Base-by-base conservation (phyloP, 2,113 vertebrate species). In the Syngnathus typhle region DNA sequence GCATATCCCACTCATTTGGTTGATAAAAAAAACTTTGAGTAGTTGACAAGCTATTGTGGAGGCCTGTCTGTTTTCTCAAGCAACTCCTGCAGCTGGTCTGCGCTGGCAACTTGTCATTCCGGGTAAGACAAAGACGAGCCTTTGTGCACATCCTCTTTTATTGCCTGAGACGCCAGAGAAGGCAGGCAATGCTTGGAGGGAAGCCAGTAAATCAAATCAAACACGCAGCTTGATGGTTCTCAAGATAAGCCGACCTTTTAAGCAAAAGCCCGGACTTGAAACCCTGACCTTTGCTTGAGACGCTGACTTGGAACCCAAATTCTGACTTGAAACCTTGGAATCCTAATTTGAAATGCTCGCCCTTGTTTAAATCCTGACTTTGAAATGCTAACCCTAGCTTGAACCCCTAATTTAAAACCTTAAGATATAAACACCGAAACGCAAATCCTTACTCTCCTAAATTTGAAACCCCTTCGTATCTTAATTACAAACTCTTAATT, bases 181-280 rank as follows among this genome's bases (percentile, higher is more conserved):
- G 64, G 54, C 21, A 37, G 66, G 69, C 47, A 65, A 73, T 8
- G 74, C 78, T 77, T 80, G 71, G 70, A 74, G 36, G 60, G 56
- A 72, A 74, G 56, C 71, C 69, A 79, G 64, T 70, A 61, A 68
- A 84, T 79, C 41, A 60, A 59, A 80, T 73, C 70, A 38, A 70
- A 72, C 61, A 73, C 74, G 77, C 67, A 70, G 79, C 76, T 71
- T 85, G 83, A 84, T 84, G 74, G 82, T 83, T 86, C 76, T 82
- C 73, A 79, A 82, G 75, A 82, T 74, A 79, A 68, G 60, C 68
- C 69, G 67, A 67, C 67, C 76, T 75, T 73, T 71, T 72, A 69
- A 77, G 79, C 77, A 80, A 78, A 78, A 73, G 1, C 21, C 19
- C 9, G 8, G 6, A n/a, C n/a, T 52, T 52, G 51, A 52, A 52